Percentiles rank a stretch among this genome's conserved stretches.
phyloP scores from a whole-genome alignment of 2,113 vertebrate genomes.

The Dromaius novaehollandiae region DNA sequence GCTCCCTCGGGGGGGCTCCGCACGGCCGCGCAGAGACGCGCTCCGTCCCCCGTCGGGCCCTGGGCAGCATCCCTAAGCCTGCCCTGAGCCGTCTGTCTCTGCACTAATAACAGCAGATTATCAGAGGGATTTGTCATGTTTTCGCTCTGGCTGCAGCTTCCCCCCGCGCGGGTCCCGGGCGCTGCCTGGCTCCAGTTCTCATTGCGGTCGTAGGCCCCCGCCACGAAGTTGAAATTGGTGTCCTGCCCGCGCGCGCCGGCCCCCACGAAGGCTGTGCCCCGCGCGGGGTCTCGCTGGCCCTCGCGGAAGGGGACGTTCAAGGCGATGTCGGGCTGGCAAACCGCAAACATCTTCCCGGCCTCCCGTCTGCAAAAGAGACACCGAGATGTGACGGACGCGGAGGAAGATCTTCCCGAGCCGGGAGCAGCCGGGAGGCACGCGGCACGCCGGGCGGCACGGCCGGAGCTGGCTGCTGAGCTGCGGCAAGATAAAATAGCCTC shows the following conservation, averaged over 20 bases:
- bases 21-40: constrained; percentile 2
- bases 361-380: constrained; percentile 27
- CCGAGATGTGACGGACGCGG: background rate
- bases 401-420: background rate
- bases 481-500: fast-evolving
- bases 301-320: constrained; percentile 28
- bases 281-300: background rate
- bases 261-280: background rate
- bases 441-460: background rate
- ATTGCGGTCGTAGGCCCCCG: constrained; percentile 79
- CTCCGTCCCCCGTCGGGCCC: background rate
- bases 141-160: constrained; percentile 49
- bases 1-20: constrained; percentile 91
- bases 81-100: constrained; percentile 73
- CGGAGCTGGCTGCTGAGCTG: background rate
- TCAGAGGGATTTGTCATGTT: constrained; percentile 24
- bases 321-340: constrained; percentile 44
- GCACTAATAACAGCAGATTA: constrained; percentile 62
- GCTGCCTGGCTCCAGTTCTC: constrained; percentile 87
- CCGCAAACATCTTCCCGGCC: constrained; percentile 68
- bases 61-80: background rate
- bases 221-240: constrained; percentile 92
- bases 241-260: constrained; percentile 76
- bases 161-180: constrained; percentile 39
- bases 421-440: too few relatives aligned